Evolutionary conservation across 2,888 invertebrate species (phyloP).

Genomic region (Subacronicta megacephala): DNA sequence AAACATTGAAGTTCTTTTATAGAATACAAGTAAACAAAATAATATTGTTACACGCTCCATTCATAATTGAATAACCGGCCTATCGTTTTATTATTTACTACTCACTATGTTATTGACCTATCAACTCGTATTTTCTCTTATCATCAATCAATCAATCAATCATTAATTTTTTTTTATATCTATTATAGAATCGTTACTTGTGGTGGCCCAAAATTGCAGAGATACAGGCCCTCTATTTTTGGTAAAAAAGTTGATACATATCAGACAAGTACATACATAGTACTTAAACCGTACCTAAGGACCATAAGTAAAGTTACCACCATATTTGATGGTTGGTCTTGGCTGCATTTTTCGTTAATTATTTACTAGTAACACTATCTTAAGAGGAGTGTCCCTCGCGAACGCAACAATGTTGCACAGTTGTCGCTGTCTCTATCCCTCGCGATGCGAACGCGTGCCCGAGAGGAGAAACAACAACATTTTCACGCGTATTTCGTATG

Average conservation of each 20-base stretch:
- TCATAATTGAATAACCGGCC: conserved; percentile 21
- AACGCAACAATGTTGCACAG: no score
- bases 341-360: conserved; percentile 8
- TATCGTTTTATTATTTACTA: conserved; percentile 32
- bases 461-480: no score
- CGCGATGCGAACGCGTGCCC: no score
- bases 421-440: no score
- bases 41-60: conserved; percentile 20
- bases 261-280: no score
- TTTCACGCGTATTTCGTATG: no score
- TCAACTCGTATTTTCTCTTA: conserved; percentile 5
- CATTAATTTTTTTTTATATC: conserved; percentile 1
- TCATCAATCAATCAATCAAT: no score
- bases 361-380: conserved; percentile 30
- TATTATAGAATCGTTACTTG: neutral
- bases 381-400: no score
- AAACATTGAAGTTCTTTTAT: neutral
- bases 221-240: no score
- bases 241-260: no score
- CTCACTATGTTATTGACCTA: conserved; percentile 21
- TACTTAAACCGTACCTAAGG: no score
- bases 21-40: neutral
- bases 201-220: neutral
- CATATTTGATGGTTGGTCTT: neutral
- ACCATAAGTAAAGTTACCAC: conserved; percentile 4